Conservation (phyloP, 2,113 vertebrate genomes). For the Callocephalon fimbriatum region DNA sequence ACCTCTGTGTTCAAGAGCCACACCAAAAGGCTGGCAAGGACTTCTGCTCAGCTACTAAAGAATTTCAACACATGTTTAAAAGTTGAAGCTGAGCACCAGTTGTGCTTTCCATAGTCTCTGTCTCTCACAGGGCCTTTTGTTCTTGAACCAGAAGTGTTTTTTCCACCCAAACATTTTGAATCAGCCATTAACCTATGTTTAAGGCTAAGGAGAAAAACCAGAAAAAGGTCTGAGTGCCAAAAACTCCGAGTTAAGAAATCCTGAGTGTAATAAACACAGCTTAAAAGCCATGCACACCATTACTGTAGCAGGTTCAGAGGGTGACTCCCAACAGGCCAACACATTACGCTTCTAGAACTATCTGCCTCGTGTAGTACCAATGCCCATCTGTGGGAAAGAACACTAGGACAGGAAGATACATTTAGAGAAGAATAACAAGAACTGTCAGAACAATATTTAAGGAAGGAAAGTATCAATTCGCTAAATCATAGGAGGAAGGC, state of each 20-base stretch:
- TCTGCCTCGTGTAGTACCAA: not conserved
- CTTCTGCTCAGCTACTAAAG: not conserved
- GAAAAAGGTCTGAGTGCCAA: not conserved
- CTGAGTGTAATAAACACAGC: not conserved
- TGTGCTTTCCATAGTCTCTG: not conserved
- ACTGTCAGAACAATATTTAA: not conserved
- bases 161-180: not conserved
- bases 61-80: not conserved
- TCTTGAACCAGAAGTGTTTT: not conserved
- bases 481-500: not conserved
- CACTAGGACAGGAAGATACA: not conserved
- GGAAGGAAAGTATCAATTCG: not conserved
- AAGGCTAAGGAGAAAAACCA: not conserved
- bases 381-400: not conserved
- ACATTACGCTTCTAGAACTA: not conserved
- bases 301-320: not conserved
- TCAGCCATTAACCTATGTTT: not conserved
- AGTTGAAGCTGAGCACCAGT: not conserved
- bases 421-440: not conserved
- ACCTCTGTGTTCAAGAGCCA: not conserved
- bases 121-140: not conserved
- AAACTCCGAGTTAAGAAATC: not conserved
- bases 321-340: not conserved
- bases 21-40: not conserved
- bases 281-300: not conserved